Conservation (phyloP, 1,140 invertebrate genomes). For the Pachypsylla venusta region DNA sequence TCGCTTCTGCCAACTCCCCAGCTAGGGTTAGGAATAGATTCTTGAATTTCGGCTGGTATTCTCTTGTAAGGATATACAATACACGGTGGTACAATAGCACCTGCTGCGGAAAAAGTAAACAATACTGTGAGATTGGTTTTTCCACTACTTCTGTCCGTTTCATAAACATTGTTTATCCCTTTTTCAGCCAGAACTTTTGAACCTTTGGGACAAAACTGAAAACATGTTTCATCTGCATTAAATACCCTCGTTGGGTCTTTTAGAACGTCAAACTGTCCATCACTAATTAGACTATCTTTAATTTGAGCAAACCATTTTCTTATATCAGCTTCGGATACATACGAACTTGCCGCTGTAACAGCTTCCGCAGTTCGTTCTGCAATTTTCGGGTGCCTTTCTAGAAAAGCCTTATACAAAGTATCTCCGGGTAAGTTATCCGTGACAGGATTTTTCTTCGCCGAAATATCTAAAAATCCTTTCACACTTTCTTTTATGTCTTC, state of each 20-base stretch:
- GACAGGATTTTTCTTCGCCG: conserved; percentile 11
- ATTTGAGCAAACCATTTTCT: conserved; percentile 26
- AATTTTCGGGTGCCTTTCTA: conserved; percentile 25
- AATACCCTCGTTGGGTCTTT: conserved; percentile 18
- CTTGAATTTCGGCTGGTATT: conserved; percentile 23
- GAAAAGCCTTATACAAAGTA: conserved; percentile 28
- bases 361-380: conserved; percentile 22
- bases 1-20: background rate
- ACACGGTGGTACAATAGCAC: conserved; percentile 12
- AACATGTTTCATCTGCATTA: conserved; percentile 21
- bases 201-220: conserved; percentile 18
- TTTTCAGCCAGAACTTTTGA: conserved; percentile 16
- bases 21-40: conserved; percentile 20
- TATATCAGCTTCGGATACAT: conserved; percentile 23
- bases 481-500: background rate
- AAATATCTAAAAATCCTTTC: background rate
- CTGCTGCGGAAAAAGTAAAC: conserved; percentile 14
- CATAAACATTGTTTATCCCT: conserved; percentile 19
- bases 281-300: conserved; percentile 23
- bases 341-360: conserved; percentile 22
- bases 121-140: conserved; percentile 18
- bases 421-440: conserved; percentile 24
- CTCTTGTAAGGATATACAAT: conserved; percentile 20
- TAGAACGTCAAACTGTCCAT: conserved; percentile 17
- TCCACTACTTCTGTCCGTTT: conserved; percentile 1